phyloP scores from a whole-genome alignment of 2,797 vertebrate genomes.

The Notolabrus celidotus region DNA sequence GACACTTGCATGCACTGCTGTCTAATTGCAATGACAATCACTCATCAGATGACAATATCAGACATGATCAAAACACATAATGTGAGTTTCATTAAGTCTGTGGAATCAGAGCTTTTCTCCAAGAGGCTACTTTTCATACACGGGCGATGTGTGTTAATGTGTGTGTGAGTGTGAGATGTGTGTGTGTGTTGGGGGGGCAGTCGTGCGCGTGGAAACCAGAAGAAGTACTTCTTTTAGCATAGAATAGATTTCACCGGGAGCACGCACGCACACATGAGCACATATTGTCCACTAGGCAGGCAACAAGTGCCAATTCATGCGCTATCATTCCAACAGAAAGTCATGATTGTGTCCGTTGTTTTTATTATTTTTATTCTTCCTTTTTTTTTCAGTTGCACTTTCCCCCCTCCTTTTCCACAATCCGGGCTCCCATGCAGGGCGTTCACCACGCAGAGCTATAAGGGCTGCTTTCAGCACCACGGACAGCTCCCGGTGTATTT shows the following conservation, averaged over 20 bases:
- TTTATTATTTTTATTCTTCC: neutral
- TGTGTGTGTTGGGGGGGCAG: conserved; percentile 29
- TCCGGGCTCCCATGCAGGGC: conserved; percentile 74
- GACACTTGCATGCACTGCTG: conserved; percentile 22
- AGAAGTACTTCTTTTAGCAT: conserved; percentile 62
- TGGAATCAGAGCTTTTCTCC: conserved; percentile 52
- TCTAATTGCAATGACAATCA: conserved; percentile 42
- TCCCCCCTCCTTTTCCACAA: conserved; percentile 31
- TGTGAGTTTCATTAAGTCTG: conserved; percentile 37
- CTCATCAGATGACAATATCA: conserved; percentile 7
- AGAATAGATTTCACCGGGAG: conserved; percentile 48
- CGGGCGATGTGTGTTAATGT: conserved; percentile 32
- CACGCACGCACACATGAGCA: conserved; percentile 25
- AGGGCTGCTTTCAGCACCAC: conserved; percentile 71
- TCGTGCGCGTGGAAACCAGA: conserved; percentile 61
- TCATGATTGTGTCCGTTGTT: neutral
- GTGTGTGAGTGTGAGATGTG: conserved; percentile 24
- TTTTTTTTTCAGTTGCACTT: conserved; percentile 14
- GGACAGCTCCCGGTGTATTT: conserved; percentile 66
- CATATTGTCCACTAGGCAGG: conserved; percentile 48
- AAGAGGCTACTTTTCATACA: conserved; percentile 66
- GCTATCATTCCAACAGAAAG: conserved; percentile 42
- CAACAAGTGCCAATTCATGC: conserved; percentile 82
- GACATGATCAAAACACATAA: conserved; percentile 9
- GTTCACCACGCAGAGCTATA: conserved; percentile 70